Conservation (phyloP, 2,888 invertebrate genomes). For the Amphipyra tragopoginis region DNA sequence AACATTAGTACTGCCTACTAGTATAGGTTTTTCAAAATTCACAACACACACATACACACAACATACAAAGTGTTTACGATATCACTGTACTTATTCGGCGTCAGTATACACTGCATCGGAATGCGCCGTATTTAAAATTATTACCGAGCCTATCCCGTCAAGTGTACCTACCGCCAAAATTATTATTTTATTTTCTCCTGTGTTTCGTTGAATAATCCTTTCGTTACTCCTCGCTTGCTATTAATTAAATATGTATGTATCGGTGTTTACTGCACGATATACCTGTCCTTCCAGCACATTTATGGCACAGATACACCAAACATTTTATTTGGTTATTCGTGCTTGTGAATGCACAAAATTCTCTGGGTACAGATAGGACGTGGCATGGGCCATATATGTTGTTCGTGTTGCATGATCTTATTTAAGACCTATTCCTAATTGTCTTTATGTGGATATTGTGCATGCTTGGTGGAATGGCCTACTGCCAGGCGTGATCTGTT, state of each 20-base stretch:
- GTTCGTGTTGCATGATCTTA: slow-evolving; percentile 89
- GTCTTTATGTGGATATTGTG: slow-evolving; percentile 83
- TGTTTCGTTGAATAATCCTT: slow-evolving; percentile 77
- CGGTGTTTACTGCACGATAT: slow-evolving; percentile 87
- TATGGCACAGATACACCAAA: slow-evolving; percentile 83
- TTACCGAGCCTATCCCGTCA: slow-evolving; percentile 80
- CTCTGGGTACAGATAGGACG: slow-evolving; percentile 79
- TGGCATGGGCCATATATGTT: slow-evolving; percentile 88
- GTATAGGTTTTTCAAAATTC: slow-evolving; percentile 62
- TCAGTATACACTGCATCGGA: slow-evolving; percentile 82
- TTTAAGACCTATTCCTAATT: slow-evolving; percentile 80
- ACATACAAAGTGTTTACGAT: slow-evolving; percentile 63
- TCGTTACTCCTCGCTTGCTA: slow-evolving; percentile 85
- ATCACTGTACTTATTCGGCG: slow-evolving; percentile 71
- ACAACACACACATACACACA: slow-evolving; percentile 69
- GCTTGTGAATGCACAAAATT: slow-evolving; percentile 86
- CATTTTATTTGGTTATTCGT: slow-evolving; percentile 82
- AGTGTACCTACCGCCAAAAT: slow-evolving; percentile 78
- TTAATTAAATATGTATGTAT: slow-evolving; percentile 79
- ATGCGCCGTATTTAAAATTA: slow-evolving; percentile 79
- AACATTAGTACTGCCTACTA: slow-evolving; percentile 71
- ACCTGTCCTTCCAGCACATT: slow-evolving; percentile 86
- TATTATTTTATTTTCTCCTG: slow-evolving; percentile 74
- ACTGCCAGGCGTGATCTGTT: slow-evolving; percentile 80
- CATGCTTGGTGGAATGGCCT: slow-evolving; percentile 88